Percentiles rank a stretch among this genome's conserved stretches.
These are phyloP conservation scores for Haliclona indistincta DNA, from an alignment of 37 sponge, comb jelly and placozoan species.

Conservation along the genomic window DNA sequence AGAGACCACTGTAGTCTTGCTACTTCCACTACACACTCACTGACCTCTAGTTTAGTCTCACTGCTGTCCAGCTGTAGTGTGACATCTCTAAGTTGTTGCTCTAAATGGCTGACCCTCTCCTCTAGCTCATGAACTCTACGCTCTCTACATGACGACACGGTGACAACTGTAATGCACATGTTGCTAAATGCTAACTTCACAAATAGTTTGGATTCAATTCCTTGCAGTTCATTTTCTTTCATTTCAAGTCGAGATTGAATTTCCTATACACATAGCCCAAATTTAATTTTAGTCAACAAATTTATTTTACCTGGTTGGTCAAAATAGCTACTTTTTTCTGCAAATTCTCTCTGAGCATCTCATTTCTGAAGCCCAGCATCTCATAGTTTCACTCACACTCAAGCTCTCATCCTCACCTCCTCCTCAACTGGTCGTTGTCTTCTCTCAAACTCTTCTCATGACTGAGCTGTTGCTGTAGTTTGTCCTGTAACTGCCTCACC, in stretches of 20 bases:
- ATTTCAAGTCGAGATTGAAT: too few species aligned
- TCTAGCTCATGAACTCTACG: neutral
- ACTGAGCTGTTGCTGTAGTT: neutral
- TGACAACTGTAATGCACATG: neutral
- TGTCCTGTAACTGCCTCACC: neutral
- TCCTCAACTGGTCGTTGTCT: neutral
- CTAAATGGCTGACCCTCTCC: conserved; percentile 6
- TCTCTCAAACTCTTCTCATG: neutral
- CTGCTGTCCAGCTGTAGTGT: conserved; percentile 2
- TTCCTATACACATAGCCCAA: too few species aligned
- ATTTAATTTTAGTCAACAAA: too few species aligned
- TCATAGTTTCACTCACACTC: too few species aligned
- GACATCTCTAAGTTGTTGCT: conserved; percentile 16
- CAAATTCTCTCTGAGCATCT: too few species aligned
- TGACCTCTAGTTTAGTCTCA: neutral
- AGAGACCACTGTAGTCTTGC: neutral
- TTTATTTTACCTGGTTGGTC: too few species aligned
- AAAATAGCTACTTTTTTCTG: too few species aligned
- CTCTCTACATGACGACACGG: conserved; percentile 4
- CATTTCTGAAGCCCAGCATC: too few species aligned
- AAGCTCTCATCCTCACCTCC: too few species aligned
- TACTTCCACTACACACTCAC: neutral
- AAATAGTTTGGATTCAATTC: neutral
- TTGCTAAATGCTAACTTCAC: neutral
- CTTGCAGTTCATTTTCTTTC: too few species aligned